Base-by-base conservation (phyloP, 2,113 vertebrate species). In the Propithecus coquereli region DNA sequence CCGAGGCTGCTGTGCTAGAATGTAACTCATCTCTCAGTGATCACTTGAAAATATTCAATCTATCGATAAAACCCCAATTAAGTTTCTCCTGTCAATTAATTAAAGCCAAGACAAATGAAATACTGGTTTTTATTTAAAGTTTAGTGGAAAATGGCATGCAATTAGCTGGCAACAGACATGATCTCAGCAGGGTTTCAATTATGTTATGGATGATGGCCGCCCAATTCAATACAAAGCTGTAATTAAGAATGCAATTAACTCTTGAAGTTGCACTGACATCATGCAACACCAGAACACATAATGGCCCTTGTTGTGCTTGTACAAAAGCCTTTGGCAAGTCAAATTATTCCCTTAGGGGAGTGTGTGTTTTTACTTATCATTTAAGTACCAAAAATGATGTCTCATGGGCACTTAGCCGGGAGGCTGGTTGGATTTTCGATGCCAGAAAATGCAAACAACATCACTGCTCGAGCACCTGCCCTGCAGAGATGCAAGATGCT, bases 201-300 rank as follows among this genome's bases (percentile, higher is more conserved):
- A 98, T 93, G 97, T 93, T 91, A 94, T 95, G 94, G 97, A 97
- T 98, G 98, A 98, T 92, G 76, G 94, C 84, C 87, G 93, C 92
- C 97, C 98, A 97, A 99, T 98, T 98, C 98, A 95, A 97, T 97
- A 98, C 97, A 96, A 96, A 97, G 97, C 98, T 97, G 96, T 98
- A 98, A 98, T 98, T 98, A 99, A 98, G 98, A 98, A 97, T 93
- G 96, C 98, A 98, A 98, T 99, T 98, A 98, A 97, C 98, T 98
- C 94, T 85, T 96, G 85, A 97, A 96, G 98, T 96, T 94, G 96
- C 85, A 68, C 91, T 97, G 98, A 98, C 98, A 98, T 98, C 98
- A 98, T 95, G 94, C 37, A 90, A 93, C 97, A 83, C 65, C 37
- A 97, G 96, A 97, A 97, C 96, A 92, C 85, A 94, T 68, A 96